These are phyloP conservation scores for Pasiphila rectangulata DNA, from an alignment of 2,888 invertebrate genomes.

Conservation along the genomic window DNA sequence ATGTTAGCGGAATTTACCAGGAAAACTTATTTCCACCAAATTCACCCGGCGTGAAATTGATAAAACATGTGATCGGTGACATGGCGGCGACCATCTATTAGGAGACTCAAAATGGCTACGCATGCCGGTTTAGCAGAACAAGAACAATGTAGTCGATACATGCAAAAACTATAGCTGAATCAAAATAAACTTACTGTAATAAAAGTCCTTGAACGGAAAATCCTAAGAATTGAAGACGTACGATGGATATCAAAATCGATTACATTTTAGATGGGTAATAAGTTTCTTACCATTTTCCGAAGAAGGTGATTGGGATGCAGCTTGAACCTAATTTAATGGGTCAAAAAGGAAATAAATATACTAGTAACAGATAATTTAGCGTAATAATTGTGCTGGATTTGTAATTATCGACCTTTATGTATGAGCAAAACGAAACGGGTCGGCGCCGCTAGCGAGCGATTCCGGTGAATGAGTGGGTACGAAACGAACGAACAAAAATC, in stretches of 20 bases:
- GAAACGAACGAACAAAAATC: background rate
- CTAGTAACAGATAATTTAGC: background rate
- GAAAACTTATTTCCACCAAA: background rate
- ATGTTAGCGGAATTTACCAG: background rate
- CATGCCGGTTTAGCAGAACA: slow-evolving; percentile 48
- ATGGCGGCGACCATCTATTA: slow-evolving; percentile 67
- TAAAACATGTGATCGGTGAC: slow-evolving; percentile 61
- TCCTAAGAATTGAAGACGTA: background rate
- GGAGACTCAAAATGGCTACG: slow-evolving; percentile 67
- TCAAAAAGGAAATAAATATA: background rate
- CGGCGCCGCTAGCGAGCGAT: background rate
- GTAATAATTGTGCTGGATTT: background rate
- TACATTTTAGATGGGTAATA: background rate
- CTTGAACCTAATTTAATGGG: slow-evolving; percentile 12
- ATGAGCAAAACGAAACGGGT: background rate
- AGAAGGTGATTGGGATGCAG: slow-evolving; percentile 32
- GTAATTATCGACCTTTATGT: slow-evolving; percentile 1
- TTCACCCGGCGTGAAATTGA: slow-evolving; percentile 4
- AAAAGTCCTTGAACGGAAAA: background rate
- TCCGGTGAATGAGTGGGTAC: slow-evolving; percentile 7
- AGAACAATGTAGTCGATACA: background rate
- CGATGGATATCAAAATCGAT: slow-evolving; percentile 10
- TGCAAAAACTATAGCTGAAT: background rate
- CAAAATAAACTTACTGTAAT: background rate
- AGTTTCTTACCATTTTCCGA: slow-evolving; percentile 42